Conservation (phyloP, 2,888 invertebrate genomes). For the Coelinius sp. region DNA sequence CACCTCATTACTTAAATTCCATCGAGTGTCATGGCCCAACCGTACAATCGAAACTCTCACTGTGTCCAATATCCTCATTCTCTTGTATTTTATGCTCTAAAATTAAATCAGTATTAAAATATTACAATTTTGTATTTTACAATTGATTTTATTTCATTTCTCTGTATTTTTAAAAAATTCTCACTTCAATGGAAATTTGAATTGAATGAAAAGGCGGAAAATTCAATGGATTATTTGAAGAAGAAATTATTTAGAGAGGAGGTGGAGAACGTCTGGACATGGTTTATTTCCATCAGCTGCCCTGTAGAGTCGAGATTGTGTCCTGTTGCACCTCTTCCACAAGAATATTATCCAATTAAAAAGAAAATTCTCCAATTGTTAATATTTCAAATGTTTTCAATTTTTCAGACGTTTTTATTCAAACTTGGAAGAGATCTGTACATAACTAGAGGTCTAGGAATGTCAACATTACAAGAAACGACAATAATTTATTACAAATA, state of each 20-base stretch:
- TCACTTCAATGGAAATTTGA: background rate
- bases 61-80: conserved; percentile 12
- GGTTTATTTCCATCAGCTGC: background rate
- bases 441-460: conserved; percentile 62
- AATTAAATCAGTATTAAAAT: conserved; percentile 72
- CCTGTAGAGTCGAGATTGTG: conserved; percentile 11
- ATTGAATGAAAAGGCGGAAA: conserved; percentile 5
- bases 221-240: background rate
- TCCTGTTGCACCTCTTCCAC: conserved; percentile 48
- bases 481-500: conserved; percentile 70
- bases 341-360: too few relatives aligned
- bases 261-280: background rate
- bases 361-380: conserved; percentile 40
- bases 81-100: conserved; percentile 62
- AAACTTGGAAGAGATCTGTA: conserved; percentile 49
- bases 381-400: conserved; percentile 29
- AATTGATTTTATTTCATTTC: conserved; percentile 54
- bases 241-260: background rate
- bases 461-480: conserved; percentile 68
- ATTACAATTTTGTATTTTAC: conserved; percentile 72
- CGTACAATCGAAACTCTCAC: conserved; percentile 15
- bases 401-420: conserved; percentile 34
- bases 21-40: background rate
- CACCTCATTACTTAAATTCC: conserved; percentile 23
- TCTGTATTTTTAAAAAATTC: background rate